Base-by-base conservation (phyloP, 2,113 vertebrate species). In the Myiopsitta monachus region DNA sequence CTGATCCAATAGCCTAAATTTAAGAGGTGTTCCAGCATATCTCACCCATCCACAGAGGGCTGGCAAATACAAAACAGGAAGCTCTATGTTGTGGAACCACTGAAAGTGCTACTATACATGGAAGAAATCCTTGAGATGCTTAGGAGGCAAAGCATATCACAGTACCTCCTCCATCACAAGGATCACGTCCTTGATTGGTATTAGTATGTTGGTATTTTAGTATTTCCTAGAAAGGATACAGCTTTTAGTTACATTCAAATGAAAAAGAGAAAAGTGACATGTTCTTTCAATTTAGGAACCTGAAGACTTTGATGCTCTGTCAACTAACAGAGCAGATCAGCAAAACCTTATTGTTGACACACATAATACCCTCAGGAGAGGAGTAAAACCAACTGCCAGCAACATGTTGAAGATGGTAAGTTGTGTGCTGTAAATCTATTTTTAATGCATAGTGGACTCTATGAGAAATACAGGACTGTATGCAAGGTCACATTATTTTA, bases 371-470 rank as follows among this genome's bases (percentile, higher is more conserved):
- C 41, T 97, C 30, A 92, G 98, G 84, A 97, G 94, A 95, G 14
- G 3, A 36, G 97, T 97, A 10, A 14, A 31, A 4, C 97, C 98
- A n/a, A 17, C 91, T 75, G 97, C 97, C 67, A 95, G 82, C 18
- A 97, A 98, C 74, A 98, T 98, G 97, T 23, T 96, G 81, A 97
- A 87, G 72, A 97, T 98, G 98, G 98, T 98, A 96, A 97, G 96
- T 61, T 70, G 7, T 14, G 9, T 38, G 22, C 18, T 72, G 10
- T 64, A 73, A 83, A 82, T 49, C 21, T 38, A 23, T 81, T 70
- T 75, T 36, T 46, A 75, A 36, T 59, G 14, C 44, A 11, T 21
- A 66, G 23, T 39, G 30, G 46, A 57, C 22, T 33, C 19, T 28
- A 1, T 43, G 41, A 87, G 59, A 79, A 38, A 33, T 10, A 55